Base-by-base conservation (phyloP, 2,888 invertebrate species). In the Epistrophe grossulariae region DNA sequence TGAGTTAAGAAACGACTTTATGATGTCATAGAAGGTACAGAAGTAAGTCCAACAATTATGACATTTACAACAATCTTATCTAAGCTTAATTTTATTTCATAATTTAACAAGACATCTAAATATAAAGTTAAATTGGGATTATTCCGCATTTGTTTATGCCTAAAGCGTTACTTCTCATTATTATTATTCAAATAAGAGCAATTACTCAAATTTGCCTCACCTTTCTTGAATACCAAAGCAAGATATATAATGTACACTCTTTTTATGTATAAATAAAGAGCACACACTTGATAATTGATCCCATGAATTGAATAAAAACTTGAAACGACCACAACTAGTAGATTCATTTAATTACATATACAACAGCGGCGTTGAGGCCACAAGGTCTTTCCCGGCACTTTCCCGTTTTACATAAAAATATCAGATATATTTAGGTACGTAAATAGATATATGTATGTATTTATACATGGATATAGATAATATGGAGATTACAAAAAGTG, bases 231-330 rank as follows among this genome's bases (percentile, higher is more conserved):
- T 66, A 17, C 48, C 64, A 64, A 35, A 35, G 13, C 48, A 66
- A 17, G 48, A 48, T 66, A 48, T 31, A 52, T 52, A 17, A 40
- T 68, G 13, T 15, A 43, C 2, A 40, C 62, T 40, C 15, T 62
- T 19, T 40, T 24, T 55, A 70, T n/a, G n/a, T n/a, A n/a, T n/a
- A n/a, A n/a, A n/a, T 11, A 31, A 55, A 70, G 13, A 73, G 62
- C 59, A 74, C 17, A 76, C 60, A 80, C 72, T 60, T 73, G 68
- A 73, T 83, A 79, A 79, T 83, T 79, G 78, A 78, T 60, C 72
- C 24, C 66, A 45, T 74, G 62, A 71, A 72, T 71, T 62, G 55
- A 57, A 55, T 45, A 19, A 71, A 60, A 64, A 43, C 13, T 59
- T 57, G 31, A 70, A 43, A 38, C 40, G 10, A 55, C 24, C 28